These are phyloP conservation scores for Orthonevra nobilis DNA, from an alignment of 2,888 invertebrate genomes.

Conservation along the genomic window DNA sequence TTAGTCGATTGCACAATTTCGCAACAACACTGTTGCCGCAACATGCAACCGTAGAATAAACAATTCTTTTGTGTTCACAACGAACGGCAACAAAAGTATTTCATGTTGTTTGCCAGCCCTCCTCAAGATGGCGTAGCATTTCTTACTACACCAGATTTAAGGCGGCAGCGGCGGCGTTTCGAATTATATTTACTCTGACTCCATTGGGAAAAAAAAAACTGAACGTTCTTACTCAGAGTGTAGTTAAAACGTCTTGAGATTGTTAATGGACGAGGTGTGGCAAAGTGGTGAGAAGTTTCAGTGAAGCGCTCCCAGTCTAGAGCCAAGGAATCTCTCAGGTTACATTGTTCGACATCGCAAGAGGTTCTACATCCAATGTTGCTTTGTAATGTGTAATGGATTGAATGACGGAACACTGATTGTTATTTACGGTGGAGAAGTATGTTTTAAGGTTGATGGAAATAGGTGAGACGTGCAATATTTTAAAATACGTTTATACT, in stretches of 20 bases:
- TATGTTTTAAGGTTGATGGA: constrained; percentile 30
- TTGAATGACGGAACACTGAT: constrained; percentile 13
- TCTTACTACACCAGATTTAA: too few species aligned
- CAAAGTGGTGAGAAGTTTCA: constrained; percentile 44
- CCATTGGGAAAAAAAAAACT: constrained; percentile 7
- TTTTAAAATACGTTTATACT: constrained; percentile 1
- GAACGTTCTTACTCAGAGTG: constrained; percentile 31
- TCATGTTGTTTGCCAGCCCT: constrained; percentile 13
- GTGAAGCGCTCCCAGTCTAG: constrained; percentile 27
- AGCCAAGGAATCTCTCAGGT: background rate
- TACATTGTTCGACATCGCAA: constrained; percentile 25
- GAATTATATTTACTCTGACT: background rate
- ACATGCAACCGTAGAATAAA: constrained; percentile 60
- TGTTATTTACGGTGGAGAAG: constrained; percentile 11
- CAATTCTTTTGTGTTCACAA: constrained; percentile 56
- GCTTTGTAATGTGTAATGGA: constrained; percentile 31
- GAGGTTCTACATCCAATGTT: constrained; percentile 30
- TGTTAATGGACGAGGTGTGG: constrained; percentile 60
- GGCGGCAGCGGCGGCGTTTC: too few species aligned
- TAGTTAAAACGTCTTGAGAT: constrained; percentile 33
- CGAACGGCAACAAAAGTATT: constrained; percentile 20
- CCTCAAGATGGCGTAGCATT: too few species aligned
- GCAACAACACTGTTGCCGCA: constrained; percentile 25
- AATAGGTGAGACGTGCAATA: constrained; percentile 50
- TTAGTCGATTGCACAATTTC: constrained; percentile 57